phyloP scores from a whole-genome alignment of 2,888 invertebrate species.

The Phorcus lineatus region DNA sequence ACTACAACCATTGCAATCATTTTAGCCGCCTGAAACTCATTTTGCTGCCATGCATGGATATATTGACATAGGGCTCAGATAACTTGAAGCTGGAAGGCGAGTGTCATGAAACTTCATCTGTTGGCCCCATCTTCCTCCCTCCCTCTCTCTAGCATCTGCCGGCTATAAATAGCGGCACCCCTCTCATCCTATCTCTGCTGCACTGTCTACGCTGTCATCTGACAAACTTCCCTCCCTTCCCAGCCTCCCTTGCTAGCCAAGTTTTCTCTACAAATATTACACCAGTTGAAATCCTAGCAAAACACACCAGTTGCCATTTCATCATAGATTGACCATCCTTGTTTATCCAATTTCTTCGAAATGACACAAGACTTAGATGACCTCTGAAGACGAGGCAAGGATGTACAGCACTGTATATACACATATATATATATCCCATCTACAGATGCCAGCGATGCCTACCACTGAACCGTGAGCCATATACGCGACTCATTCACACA shows the following conservation, averaged over 20 bases:
- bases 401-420: not conserved
- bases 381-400: conserved; percentile 23
- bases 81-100: conserved; percentile 26
- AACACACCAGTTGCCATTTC: not conserved
- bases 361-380: conserved; percentile 20
- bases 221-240: conserved; percentile 9
- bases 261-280: conserved; percentile 11
- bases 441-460: conserved; percentile 16
- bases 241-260: not conserved
- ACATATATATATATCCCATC: conserved; percentile 15
- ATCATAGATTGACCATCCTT: not conserved
- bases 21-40: conserved; percentile 32
- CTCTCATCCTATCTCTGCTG: conserved; percentile 24
- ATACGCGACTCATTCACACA: conserved; percentile 12
- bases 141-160: conserved; percentile 3
- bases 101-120: conserved; percentile 15
- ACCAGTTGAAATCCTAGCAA: not conserved
- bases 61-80: conserved; percentile 36
- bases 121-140: not conserved
- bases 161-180: not conserved
- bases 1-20: conserved; percentile 32
- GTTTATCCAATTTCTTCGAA: not conserved
- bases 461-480: conserved; percentile 23
- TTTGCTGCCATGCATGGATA: conserved; percentile 28
- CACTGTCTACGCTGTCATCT: conserved; percentile 16